Evolutionary conservation across 2,888 invertebrate species (phyloP), one percentile per base, ranked within the genome.

Genomic region (Amphipyra tragopoginis): DNA sequence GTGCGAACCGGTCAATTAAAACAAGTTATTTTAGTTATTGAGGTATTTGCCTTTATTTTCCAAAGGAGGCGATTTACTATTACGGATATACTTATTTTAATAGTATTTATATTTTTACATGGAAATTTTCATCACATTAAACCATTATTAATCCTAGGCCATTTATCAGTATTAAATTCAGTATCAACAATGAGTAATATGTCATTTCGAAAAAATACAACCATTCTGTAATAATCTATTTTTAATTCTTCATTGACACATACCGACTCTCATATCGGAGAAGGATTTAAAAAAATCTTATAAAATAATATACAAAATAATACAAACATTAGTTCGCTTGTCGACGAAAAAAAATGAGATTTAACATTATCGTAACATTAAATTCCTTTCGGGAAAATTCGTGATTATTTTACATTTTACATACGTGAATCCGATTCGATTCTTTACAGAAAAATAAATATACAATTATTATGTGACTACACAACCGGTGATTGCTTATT

Each of bases 101-200:
- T 90, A 92, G 86, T 94, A 94, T 94, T 93, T 93, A 93, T 93
- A 93, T 94, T 93, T 94, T 94, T 93, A 94, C 94, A 94, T 93
- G 93, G 93, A 94, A 94, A 92, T 90, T 93, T 90, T 90, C 93
- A 94, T 94, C 93, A 93, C 93, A 93, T 90, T 92, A 91, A 87
- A 93, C 87, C 86, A 89, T 90, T 81, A 90, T 87, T 91, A 90
- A 89, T 86, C 85, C 91, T 93, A 93, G 94, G 93, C 94, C 93
- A 90, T 93, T 90, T 90, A 86, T 88, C 89, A 90, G 88, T 91
- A 89, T 87, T 92, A 86, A 90, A 88, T 87, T 92, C 91, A 90
- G 88, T 89, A 89, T 90, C 89, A 92, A 93, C 92, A 90, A 86
- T 88, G 89, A 89, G 88, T 90, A 88, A 89, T 21, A 21, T 86